Conservation (phyloP, 1,140 invertebrate species). For the Brachionus sp. region DNA sequence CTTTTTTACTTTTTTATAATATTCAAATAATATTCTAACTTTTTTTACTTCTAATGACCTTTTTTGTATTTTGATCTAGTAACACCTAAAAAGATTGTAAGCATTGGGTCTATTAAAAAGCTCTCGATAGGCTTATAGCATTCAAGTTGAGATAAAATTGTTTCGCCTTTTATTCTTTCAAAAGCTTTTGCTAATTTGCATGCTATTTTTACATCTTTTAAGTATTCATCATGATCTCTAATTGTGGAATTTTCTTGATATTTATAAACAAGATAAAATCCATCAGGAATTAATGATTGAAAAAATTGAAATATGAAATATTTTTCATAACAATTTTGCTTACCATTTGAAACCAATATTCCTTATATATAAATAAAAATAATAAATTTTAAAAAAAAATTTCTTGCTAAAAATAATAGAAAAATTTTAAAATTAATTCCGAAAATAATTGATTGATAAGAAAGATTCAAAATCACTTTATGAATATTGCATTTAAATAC, state of each 20-base stretch:
- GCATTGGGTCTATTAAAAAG: constrained; percentile 4
- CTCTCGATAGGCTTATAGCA: neutral
- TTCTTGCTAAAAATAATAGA: neutral
- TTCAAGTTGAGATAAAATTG: neutral
- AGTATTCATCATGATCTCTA: neutral
- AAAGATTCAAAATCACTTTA: too few relatives aligned
- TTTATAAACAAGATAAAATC: neutral
- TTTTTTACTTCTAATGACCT: too few relatives aligned
- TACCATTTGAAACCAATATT: neutral
- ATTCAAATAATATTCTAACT: too few relatives aligned
- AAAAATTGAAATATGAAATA: too few relatives aligned
- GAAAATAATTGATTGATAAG: neutral
- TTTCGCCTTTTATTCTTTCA: neutral
- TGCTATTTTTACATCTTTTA: neutral
- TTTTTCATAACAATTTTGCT: neutral
- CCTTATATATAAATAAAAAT: neutral
- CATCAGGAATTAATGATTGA: neutral
- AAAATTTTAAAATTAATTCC: neutral
- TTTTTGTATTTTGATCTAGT: too few relatives aligned
- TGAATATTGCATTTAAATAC: too few relatives aligned
- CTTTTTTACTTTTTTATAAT: too few relatives aligned
- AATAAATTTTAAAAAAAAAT: too few relatives aligned
- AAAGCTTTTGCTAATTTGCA: neutral
- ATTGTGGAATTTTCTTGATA: neutral
- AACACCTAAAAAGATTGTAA: neutral